Conservation (phyloP, 2,888 invertebrate species). For the Phengaris alcon region DNA sequence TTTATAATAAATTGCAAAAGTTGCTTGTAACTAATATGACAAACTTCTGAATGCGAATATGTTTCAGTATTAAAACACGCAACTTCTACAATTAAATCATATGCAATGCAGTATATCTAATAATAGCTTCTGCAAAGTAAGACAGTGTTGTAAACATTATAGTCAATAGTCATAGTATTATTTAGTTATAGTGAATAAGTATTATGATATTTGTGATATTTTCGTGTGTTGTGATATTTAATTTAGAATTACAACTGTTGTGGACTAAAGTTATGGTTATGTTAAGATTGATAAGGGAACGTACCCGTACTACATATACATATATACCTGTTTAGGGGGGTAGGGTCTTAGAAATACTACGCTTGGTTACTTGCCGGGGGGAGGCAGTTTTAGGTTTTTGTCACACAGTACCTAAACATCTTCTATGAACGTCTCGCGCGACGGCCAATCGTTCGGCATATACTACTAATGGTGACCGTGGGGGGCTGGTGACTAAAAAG, state of each 20-base stretch:
- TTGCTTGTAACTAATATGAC: not conserved
- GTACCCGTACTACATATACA: too few relatives aligned
- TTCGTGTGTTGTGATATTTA: slow-evolving; percentile 61
- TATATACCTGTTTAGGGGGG: too few relatives aligned
- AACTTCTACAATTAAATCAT: slow-evolving; percentile 15
- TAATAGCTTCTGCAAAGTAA: not conserved
- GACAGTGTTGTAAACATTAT: slow-evolving; percentile 3
- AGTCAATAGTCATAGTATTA: slow-evolving; percentile 8
- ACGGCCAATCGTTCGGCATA: too few relatives aligned
- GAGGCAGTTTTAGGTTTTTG: too few relatives aligned
- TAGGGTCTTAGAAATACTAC: too few relatives aligned
- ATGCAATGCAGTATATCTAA: slow-evolving; percentile 8
- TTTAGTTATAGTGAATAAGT: slow-evolving; percentile 13
- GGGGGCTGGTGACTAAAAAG: too few relatives aligned
- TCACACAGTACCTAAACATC: too few relatives aligned
- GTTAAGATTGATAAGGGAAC: too few relatives aligned
- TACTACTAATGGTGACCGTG: too few relatives aligned
- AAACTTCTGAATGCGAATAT: slow-evolving; percentile 14
- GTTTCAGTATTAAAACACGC: slow-evolving; percentile 8
- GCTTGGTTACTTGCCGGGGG: too few relatives aligned
- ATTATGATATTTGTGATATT: slow-evolving; percentile 55
- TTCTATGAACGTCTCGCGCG: too few relatives aligned
- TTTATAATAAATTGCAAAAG: not conserved
- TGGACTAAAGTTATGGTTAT: not conserved
- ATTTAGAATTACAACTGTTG: slow-evolving; percentile 33